Conservation (phyloP, 2,888 invertebrate genomes). For the Pristionchus fissidentatus region DNA sequence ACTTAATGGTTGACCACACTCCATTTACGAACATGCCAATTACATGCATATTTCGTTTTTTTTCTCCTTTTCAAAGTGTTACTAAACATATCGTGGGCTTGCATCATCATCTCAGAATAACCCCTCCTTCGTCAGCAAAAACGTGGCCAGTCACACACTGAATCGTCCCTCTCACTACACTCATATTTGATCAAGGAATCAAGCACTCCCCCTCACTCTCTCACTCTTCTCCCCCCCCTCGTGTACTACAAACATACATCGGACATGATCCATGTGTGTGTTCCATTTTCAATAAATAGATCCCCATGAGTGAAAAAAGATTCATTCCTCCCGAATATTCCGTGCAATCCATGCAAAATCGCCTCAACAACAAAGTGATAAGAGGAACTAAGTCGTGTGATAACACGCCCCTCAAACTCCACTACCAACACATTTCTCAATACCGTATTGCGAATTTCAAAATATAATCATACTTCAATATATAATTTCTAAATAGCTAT, state of each 20-base stretch:
- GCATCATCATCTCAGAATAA: background rate
- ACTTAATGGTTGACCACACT: background rate
- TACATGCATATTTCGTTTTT: too few relatives aligned
- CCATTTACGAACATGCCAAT: background rate
- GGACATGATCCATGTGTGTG: conserved; percentile 8
- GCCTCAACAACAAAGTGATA: too few relatives aligned
- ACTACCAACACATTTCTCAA: background rate
- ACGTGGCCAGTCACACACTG: conserved; percentile 32
- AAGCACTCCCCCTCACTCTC: conserved; percentile 25
- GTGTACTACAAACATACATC: conserved; percentile 16
- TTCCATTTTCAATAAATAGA: background rate
- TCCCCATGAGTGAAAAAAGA: background rate
- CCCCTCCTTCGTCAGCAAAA: background rate
- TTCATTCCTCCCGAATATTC: background rate
- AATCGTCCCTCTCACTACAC: background rate
- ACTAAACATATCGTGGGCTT: background rate
- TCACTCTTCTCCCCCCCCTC: background rate
- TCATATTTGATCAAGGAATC: conserved; percentile 34
- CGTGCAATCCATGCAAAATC: background rate
- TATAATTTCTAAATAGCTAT: conserved; percentile 76
- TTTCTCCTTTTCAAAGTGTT: background rate
- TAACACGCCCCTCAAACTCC: too few relatives aligned
- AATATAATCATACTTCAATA: too few relatives aligned
- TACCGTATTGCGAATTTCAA: background rate
- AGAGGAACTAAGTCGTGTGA: too few relatives aligned